A percentile compares a stretch with the other conserved stretches of the same genome.
phyloP scores from a whole-genome alignment of 2,888 invertebrate genomes.

The Drosophila multiciliata region DNA sequence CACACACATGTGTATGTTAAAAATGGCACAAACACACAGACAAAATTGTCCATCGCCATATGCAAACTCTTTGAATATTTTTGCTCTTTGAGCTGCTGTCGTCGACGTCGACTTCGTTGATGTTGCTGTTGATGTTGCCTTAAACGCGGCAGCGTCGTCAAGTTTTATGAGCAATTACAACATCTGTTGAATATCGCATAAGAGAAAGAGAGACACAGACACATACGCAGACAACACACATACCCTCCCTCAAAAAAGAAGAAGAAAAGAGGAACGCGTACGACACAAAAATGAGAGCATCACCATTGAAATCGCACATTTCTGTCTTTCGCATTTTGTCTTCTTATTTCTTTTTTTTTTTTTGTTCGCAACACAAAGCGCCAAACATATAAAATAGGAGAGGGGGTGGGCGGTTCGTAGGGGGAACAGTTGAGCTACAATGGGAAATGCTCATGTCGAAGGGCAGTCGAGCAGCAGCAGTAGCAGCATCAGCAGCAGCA shows the following conservation, averaged over 20 bases:
- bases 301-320: conserved; percentile 53
- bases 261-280: conserved; percentile 26
- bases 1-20: conserved; percentile 25
- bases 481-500: conserved; percentile 25
- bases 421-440: conserved; percentile 30
- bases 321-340: conserved; percentile 24
- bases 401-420: background rate
- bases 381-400: conserved; percentile 60
- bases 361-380: conserved; percentile 55
- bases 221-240: conserved; percentile 25
- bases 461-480: conserved; percentile 45
- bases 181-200: conserved; percentile 80
- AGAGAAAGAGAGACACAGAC: conserved; percentile 19
- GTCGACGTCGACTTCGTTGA: conserved; percentile 26
- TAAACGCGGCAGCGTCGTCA: conserved; percentile 78
- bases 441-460: conserved; percentile 55
- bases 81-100: conserved; percentile 53
- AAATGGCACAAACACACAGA: conserved; percentile 28
- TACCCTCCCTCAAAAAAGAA: conserved; percentile 18
- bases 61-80: conserved; percentile 64
- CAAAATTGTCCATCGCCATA: conserved; percentile 62
- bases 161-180: conserved; percentile 82
- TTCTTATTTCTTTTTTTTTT: conserved; percentile 17
- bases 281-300: conserved; percentile 51
- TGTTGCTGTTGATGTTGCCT: conserved; percentile 41